These are phyloP conservation scores for Drosophila ogumai DNA, from an alignment of 1,140 invertebrate genomes.

Conservation along the genomic window DNA sequence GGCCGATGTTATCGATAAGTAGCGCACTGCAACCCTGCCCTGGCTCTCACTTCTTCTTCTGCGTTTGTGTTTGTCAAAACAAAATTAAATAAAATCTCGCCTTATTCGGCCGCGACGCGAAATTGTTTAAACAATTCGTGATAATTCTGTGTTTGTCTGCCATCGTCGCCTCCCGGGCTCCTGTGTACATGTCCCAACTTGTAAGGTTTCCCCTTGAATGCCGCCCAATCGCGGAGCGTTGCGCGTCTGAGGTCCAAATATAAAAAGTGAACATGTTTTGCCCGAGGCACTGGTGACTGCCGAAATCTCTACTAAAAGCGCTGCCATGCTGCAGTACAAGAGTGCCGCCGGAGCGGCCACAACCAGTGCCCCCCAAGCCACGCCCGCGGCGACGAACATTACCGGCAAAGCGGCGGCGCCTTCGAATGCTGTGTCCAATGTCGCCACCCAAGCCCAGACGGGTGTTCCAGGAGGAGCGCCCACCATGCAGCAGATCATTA, in stretches of 20 bases:
- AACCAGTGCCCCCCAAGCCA: constrained; percentile 37
- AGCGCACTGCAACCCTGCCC: constrained; percentile 31
- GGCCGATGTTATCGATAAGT: constrained; percentile 18
- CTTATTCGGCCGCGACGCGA: constrained; percentile 23
- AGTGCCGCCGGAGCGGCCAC: constrained; percentile 45
- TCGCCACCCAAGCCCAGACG: background rate
- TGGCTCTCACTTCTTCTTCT: constrained; percentile 49
- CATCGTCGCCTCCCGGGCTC: background rate
- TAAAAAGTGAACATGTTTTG: constrained; percentile 49
- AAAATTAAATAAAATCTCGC: constrained; percentile 64
- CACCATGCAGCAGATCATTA: constrained; percentile 78
- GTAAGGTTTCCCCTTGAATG: constrained; percentile 19
- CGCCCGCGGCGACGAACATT: constrained; percentile 26
- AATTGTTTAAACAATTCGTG: background rate
- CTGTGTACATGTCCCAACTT: constrained; percentile 8
- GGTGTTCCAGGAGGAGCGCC: constrained; percentile 29
- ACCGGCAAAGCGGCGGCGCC: constrained; percentile 40
- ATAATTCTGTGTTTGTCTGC: constrained; percentile 2
- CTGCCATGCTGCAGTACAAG: constrained; percentile 68
- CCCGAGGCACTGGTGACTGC: constrained; percentile 31
- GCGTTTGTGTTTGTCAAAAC: constrained; percentile 80
- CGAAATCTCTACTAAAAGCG: constrained; percentile 11
- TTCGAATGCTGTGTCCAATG: constrained; percentile 36
- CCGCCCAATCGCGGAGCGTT: constrained; percentile 13
- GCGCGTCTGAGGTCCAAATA: constrained; percentile 36